These are phyloP conservation scores for Sturnus vulgaris DNA, from an alignment of 2,113 vertebrate species.

Conservation along the genomic window DNA sequence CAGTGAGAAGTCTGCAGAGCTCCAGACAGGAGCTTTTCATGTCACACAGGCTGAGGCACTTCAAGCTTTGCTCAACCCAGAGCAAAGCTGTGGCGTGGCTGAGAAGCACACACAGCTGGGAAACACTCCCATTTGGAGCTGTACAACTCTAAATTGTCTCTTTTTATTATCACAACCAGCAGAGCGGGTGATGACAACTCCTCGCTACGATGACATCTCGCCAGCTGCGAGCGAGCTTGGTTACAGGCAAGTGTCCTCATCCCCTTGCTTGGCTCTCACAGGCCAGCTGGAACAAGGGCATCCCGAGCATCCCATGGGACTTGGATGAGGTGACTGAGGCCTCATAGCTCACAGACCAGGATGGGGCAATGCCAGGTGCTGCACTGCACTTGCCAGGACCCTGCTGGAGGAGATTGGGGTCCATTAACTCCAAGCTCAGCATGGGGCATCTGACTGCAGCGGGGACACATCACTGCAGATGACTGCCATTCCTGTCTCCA, in stretches of 20 bases:
- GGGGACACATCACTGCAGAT: not conserved
- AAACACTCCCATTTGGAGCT: not conserved
- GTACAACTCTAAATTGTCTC: not conserved
- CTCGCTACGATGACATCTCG: not conserved
- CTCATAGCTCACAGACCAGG: not conserved
- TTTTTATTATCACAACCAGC: not conserved
- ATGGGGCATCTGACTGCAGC: not conserved
- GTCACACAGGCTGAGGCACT: not conserved
- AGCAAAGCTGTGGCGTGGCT: not conserved
- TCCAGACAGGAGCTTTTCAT: not conserved
- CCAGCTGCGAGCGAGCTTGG: not conserved
- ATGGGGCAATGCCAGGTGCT: not conserved
- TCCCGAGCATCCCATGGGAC: not conserved
- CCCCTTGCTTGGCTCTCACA: not conserved
- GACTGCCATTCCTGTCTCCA: not conserved
- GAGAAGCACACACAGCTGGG: not conserved
- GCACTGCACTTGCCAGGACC: not conserved
- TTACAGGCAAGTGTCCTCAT: not conserved
- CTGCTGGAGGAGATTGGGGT: not conserved
- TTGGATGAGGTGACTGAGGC: not conserved
- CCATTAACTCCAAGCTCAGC: rapidly evolving
- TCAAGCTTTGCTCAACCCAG: not conserved
- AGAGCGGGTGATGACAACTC: not conserved
- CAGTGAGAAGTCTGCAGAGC: not conserved
- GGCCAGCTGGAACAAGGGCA: not conserved